Conservation (phyloP, 2,797 vertebrate genomes). For the Propithecus perrieri region DNA sequence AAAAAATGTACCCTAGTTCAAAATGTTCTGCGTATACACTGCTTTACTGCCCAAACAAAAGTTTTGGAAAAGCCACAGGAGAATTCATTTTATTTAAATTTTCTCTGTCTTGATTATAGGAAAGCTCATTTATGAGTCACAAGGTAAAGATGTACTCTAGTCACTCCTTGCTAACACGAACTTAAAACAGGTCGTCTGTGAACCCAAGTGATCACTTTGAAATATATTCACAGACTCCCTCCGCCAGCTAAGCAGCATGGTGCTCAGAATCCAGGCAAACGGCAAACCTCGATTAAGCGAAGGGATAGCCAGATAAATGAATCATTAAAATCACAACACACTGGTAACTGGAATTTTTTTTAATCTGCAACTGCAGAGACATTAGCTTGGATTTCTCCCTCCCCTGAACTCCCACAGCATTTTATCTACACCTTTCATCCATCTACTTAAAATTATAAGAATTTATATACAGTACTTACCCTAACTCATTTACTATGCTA, state of each 20-base stretch:
- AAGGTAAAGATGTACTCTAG: slow-evolving; percentile 52
- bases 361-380: neutral
- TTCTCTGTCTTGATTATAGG: slow-evolving; percentile 68
- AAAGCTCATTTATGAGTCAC: slow-evolving; percentile 58
- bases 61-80: slow-evolving; percentile 51
- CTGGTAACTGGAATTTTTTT: neutral
- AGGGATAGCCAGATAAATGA: neutral
- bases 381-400: neutral
- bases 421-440: neutral
- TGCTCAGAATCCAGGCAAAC: neutral
- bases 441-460: slow-evolving; percentile 9
- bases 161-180: slow-evolving; percentile 53
- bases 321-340: neutral
- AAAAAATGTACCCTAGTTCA: neutral
- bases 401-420: neutral
- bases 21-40: neutral
- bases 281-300: neutral
- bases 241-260: neutral
- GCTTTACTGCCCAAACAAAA: slow-evolving; percentile 60
- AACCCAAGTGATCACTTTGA: slow-evolving; percentile 52
- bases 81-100: slow-evolving; percentile 72
- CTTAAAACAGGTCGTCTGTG: slow-evolving; percentile 68
- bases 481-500: neutral
- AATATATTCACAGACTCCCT: slow-evolving; percentile 45
- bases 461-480: neutral